A percentile compares a stretch with the other conserved stretches of the same genome.
phyloP scores from a whole-genome alignment of 2,888 invertebrate species.

The Loripinus fragilis region DNA sequence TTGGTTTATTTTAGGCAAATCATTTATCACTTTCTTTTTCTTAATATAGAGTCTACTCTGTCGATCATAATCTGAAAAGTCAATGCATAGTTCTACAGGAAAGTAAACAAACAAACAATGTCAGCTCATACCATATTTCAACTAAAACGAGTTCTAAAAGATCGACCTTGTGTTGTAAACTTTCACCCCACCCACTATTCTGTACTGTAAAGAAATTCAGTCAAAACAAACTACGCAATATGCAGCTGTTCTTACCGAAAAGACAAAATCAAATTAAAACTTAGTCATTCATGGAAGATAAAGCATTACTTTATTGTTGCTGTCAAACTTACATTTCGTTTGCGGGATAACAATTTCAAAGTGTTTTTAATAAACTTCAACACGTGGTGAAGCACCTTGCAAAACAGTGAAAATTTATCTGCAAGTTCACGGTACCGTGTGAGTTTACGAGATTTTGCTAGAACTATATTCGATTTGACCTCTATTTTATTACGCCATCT shows the following conservation, averaged over 20 bases:
- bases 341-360: not conserved
- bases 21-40: no score
- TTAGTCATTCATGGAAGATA: not conserved
- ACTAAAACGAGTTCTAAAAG: no score
- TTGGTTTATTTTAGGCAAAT: no score
- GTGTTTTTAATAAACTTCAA: slow-evolving; percentile 20
- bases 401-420: slow-evolving; percentile 28
- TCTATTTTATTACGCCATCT: slow-evolving; percentile 1
- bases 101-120: no score
- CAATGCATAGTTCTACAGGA: no score
- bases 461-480: not conserved
- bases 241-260: slow-evolving; percentile 62
- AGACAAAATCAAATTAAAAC: slow-evolving; percentile 75
- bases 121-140: no score
- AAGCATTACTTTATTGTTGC: not conserved
- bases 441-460: slow-evolving; percentile 41
- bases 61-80: no score
- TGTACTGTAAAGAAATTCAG: not conserved
- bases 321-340: slow-evolving; percentile 11
- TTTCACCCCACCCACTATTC: slow-evolving; percentile 27
- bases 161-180: slow-evolving; percentile 24
- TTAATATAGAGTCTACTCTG: no score
- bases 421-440: slow-evolving; percentile 15
- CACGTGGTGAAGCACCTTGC: slow-evolving; percentile 37
- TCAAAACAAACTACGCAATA: slow-evolving; percentile 17